A percentile compares a stretch with the other conserved stretches of the same genome.
These are phyloP conservation scores for Aromia moschata DNA, from an alignment of 2,888 invertebrate genomes.

Conservation along the genomic window DNA sequence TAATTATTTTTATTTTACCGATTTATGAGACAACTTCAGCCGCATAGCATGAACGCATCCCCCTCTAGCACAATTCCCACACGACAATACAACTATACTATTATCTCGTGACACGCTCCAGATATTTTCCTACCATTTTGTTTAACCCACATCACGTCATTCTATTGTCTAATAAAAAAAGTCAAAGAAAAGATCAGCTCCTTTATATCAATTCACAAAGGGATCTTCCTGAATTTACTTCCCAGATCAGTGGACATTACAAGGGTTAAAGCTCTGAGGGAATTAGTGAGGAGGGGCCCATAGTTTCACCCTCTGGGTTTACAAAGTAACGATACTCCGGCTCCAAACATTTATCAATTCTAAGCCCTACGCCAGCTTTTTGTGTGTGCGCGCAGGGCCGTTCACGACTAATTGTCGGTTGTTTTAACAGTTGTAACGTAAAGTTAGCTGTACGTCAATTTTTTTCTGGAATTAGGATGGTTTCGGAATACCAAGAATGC, in stretches of 20 bases:
- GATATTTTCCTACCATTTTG: neutral
- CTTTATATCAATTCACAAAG: conserved; percentile 25
- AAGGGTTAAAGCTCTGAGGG: conserved; percentile 28
- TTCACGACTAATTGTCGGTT: neutral
- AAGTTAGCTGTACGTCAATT: too few relatives aligned
- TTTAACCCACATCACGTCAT: conserved; percentile 15
- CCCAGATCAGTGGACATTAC: conserved; percentile 29
- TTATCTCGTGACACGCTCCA: neutral
- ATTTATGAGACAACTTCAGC: too few relatives aligned
- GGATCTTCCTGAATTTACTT: conserved; percentile 25
- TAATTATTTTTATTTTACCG: too few relatives aligned
- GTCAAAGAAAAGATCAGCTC: conserved; percentile 16
- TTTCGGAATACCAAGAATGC: too few relatives aligned
- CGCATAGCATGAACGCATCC: too few relatives aligned
- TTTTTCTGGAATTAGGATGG: too few relatives aligned
- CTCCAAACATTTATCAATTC: conserved; percentile 27
- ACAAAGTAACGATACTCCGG: conserved; percentile 24
- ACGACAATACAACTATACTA: too few relatives aligned
- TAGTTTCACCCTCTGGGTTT: conserved; percentile 24
- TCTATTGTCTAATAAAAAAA: conserved; percentile 19
- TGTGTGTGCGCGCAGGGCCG: conserved; percentile 5
- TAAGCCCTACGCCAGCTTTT: conserved; percentile 16
- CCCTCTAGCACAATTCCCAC: too few relatives aligned
- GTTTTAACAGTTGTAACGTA: too few relatives aligned
- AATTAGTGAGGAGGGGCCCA: conserved; percentile 24